These are phyloP conservation scores for Aradophagus sp. DNA, from an alignment of 1,140 invertebrate species.

Conservation along the genomic window DNA sequence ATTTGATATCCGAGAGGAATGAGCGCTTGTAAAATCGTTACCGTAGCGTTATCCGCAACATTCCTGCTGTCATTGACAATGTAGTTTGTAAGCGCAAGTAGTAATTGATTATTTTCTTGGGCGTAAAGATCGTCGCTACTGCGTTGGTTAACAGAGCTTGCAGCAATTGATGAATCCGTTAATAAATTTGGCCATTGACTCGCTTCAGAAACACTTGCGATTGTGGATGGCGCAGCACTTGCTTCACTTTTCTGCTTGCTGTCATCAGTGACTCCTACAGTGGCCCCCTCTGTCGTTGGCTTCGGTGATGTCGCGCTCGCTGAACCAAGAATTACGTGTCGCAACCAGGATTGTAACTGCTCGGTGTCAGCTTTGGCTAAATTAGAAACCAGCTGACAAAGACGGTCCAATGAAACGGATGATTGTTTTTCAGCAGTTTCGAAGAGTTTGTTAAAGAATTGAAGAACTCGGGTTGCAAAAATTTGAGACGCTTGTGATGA, in stretches of 20 bases:
- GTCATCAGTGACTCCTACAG: conserved; percentile 31
- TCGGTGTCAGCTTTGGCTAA: conserved; percentile 80
- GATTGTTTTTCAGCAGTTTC: conserved; percentile 78
- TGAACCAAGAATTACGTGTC: conserved; percentile 80
- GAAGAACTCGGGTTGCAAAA: conserved; percentile 85
- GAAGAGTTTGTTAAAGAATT: conserved; percentile 88
- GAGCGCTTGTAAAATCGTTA: conserved; percentile 83
- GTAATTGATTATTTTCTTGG: conserved; percentile 83
- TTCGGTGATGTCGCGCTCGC: conserved; percentile 68
- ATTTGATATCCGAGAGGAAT: conserved; percentile 84
- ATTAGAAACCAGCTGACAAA: conserved; percentile 81
- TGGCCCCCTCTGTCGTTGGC: conserved; percentile 63
- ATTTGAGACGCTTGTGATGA: conserved; percentile 80
- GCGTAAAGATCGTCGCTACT: conserved; percentile 73
- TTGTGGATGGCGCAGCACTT: conserved; percentile 11
- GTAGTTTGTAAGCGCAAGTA: conserved; percentile 83
- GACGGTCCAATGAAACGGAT: conserved; percentile 78
- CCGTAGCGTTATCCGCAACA: conserved; percentile 81
- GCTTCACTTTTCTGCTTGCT: conserved; percentile 57
- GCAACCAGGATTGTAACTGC: conserved; percentile 82
- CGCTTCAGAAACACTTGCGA: conserved; percentile 17
- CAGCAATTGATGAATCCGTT: conserved; percentile 52
- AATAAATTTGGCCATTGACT: conserved; percentile 61
- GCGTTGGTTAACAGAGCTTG: conserved; percentile 51
- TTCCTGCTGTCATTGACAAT: conserved; percentile 83